These are phyloP conservation scores for Panthera leo DNA, from an alignment of 2,113 vertebrate species.

Conservation along the genomic window DNA sequence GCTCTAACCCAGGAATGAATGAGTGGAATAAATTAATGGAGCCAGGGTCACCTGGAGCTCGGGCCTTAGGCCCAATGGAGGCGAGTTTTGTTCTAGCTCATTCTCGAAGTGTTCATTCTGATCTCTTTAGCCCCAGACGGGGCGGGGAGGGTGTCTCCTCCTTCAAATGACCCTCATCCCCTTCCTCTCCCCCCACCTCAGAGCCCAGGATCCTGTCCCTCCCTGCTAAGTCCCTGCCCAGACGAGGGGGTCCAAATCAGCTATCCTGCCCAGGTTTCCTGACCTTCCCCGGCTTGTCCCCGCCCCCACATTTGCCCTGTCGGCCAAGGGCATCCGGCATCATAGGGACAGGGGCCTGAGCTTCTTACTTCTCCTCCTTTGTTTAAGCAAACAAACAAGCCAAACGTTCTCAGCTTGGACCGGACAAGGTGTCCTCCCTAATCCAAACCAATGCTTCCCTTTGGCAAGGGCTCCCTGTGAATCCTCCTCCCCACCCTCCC, in stretches of 20 bases:
- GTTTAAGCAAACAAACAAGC: constrained; percentile 48
- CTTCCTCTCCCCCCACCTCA: neutral
- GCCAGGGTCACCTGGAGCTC: neutral
- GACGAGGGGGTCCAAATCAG: neutral
- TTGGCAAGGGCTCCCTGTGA: constrained; percentile 45
- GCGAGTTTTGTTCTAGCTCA: neutral
- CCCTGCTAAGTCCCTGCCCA: neutral
- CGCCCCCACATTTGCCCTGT: neutral
- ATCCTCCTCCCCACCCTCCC: neutral
- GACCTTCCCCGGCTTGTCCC: neutral
- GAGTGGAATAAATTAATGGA: neutral
- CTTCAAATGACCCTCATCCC: neutral
- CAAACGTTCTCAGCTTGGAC: constrained; percentile 34
- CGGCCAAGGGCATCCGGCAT: neutral
- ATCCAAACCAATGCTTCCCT: constrained; percentile 80
- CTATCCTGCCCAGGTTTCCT: neutral
- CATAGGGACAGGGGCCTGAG: neutral
- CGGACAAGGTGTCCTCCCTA: constrained; percentile 77
- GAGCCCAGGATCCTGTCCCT: neutral
- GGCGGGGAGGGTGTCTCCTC: neutral
- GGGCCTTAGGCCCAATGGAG: neutral
- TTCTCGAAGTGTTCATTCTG: neutral
- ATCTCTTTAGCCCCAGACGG: neutral
- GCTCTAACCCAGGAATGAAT: neutral
- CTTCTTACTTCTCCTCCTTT: neutral